Conservation (phyloP, 2,797 vertebrate genomes). For the Crotalus adamanteus region DNA sequence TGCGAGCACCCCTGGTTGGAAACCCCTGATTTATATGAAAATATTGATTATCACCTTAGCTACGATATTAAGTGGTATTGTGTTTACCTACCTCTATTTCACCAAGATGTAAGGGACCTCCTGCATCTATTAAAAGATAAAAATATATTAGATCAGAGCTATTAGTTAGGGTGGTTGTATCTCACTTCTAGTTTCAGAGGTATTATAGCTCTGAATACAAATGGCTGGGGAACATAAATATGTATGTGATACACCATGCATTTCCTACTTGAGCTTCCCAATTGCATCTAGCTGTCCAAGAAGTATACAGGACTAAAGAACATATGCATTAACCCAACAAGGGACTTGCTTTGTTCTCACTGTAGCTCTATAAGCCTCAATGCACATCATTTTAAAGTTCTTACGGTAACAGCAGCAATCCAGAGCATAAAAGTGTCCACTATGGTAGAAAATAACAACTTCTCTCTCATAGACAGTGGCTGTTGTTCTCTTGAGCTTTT, state of each 20-base stretch:
- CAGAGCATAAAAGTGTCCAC: conserved; percentile 82
- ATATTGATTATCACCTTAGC: background rate
- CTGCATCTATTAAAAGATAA: conserved; percentile 79
- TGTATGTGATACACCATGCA: background rate
- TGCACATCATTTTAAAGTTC: conserved; percentile 48
- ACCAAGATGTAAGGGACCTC: conserved; percentile 79
- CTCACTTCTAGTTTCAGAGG: background rate
- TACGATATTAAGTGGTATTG: background rate
- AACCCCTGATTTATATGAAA: background rate
- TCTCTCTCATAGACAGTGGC: conserved; percentile 80
- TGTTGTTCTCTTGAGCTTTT: conserved; percentile 71
- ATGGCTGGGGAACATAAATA: background rate
- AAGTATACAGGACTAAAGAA: background rate
- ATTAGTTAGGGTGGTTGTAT: background rate
- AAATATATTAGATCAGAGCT: conserved; percentile 34
- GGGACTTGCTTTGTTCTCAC: background rate
- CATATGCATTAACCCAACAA: background rate
- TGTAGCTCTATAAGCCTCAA: conserved; percentile 1
- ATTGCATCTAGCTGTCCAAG: background rate
- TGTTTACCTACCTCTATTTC: conserved; percentile 87
- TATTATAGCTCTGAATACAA: background rate
- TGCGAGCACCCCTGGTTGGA: too few relatives aligned
- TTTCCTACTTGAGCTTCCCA: background rate
- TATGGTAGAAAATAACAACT: conserved; percentile 83
- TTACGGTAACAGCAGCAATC: conserved; percentile 94